phyloP scores from a whole-genome alignment of 2,888 invertebrate species.

The Pachycephus smyrnensis region DNA sequence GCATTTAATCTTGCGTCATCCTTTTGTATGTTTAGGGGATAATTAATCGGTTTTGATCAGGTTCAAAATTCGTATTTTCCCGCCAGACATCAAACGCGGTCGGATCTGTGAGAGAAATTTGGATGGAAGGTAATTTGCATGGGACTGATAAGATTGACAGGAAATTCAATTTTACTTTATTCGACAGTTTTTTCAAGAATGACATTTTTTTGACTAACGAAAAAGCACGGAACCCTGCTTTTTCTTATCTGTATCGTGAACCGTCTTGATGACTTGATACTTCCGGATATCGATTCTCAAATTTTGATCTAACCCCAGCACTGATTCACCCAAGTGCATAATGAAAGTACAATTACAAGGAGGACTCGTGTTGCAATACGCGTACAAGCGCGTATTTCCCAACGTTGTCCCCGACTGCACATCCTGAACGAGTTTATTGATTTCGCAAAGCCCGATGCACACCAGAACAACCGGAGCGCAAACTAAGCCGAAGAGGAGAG shows the following conservation, averaged over 20 bases:
- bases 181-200: too few species aligned
- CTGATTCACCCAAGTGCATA: conserved; percentile 18
- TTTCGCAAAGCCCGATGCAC: conserved; percentile 50
- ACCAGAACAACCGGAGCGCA: neutral
- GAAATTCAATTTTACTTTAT: too few species aligned
- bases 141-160: too few species aligned
- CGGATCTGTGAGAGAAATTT: too few species aligned
- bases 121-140: too few species aligned
- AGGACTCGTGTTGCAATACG: conserved; percentile 48
- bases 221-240: too few species aligned
- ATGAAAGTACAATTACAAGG: conserved; percentile 55
- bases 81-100: too few species aligned
- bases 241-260: neutral
- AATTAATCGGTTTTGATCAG: too few species aligned
- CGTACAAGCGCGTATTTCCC: conserved; percentile 4
- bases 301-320: neutral
- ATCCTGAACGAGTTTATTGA: conserved; percentile 56
- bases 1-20: too few species aligned
- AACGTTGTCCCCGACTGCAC: conserved; percentile 51
- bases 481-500: neutral
- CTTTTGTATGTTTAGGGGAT: too few species aligned
- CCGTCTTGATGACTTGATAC: neutral
- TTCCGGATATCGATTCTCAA: neutral
- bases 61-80: too few species aligned
- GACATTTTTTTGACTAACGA: too few species aligned